A percentile compares a stretch with the other conserved stretches of the same genome.
phyloP scores from a whole-genome alignment of 1,140 invertebrate genomes.

The Mya arenaria region DNA sequence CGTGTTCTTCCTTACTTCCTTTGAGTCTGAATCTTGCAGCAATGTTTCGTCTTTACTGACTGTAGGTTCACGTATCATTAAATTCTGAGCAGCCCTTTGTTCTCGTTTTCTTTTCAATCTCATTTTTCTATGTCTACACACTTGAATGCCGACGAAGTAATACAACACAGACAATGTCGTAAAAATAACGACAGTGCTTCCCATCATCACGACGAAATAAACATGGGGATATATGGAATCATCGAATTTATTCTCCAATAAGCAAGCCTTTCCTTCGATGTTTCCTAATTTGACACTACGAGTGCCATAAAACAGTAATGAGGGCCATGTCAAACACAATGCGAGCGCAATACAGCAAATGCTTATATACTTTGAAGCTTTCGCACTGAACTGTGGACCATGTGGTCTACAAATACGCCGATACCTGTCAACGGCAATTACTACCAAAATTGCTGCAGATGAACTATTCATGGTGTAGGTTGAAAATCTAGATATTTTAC shows the following conservation, averaged over 20 bases:
- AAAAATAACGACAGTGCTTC: slow-evolving; percentile 32
- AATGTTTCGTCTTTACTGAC: slow-evolving; percentile 31
- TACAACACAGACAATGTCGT: slow-evolving; percentile 28
- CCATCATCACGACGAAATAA: slow-evolving; percentile 19
- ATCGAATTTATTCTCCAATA: slow-evolving; percentile 34
- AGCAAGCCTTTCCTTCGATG: slow-evolving; percentile 9
- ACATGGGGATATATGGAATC: slow-evolving; percentile 9
- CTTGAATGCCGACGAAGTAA: slow-evolving; percentile 43
- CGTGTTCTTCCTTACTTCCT: neutral
- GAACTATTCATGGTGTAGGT: slow-evolving; percentile 36
- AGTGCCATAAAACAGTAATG: slow-evolving; percentile 38
- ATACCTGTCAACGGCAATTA: slow-evolving; percentile 39
- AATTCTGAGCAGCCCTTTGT: neutral
- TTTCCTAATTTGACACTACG: neutral
- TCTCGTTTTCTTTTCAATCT: neutral
- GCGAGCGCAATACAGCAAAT: slow-evolving; percentile 16
- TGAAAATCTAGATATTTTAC: slow-evolving; percentile 35
- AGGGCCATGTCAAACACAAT: slow-evolving; percentile 16
- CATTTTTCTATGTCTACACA: slow-evolving; percentile 28
- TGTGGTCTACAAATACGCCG: slow-evolving; percentile 39
- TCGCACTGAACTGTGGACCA: slow-evolving; percentile 19
- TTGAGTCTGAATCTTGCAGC: slow-evolving; percentile 19
- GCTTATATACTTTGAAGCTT: slow-evolving; percentile 12
- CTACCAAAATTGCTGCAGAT: slow-evolving; percentile 32
- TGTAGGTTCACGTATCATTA: slow-evolving; percentile 11